These are phyloP conservation scores for Dryobotodes eremita DNA, from an alignment of 2,888 invertebrate species.

Conservation along the genomic window DNA sequence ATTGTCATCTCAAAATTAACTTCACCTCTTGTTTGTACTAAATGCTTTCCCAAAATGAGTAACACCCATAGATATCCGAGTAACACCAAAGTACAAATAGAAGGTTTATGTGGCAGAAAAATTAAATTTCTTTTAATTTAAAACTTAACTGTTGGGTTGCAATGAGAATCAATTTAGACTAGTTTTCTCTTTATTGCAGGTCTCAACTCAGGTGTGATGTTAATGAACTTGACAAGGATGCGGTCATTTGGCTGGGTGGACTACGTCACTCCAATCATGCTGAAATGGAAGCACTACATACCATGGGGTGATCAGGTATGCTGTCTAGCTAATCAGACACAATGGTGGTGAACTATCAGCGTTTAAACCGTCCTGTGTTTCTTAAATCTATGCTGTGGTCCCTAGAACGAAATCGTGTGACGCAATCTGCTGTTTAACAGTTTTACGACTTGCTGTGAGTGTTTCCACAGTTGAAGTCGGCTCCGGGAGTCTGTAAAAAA, in stretches of 20 bases:
- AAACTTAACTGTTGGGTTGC: neutral
- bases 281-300: constrained; percentile 95
- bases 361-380: neutral
- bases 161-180: neutral
- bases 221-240: constrained; percentile 99
- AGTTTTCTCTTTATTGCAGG: constrained; percentile 89
- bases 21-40: neutral
- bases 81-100: neutral
- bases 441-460: neutral
- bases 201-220: constrained; percentile 98
- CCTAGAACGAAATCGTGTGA: neutral
- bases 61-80: no score
- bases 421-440: neutral
- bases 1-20: neutral
- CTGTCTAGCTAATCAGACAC: neutral
- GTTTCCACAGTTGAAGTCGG: neutral
- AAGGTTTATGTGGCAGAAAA: neutral
- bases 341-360: neutral
- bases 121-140: neutral
- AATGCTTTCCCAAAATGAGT: neutral
- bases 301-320: constrained; percentile 99
- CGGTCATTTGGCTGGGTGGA: constrained; percentile 96
- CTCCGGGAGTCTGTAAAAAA: neutral
- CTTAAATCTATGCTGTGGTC: neutral
- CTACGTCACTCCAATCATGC: constrained; percentile 95